Evolutionary conservation across 2,113 vertebrate species (phyloP).

Genomic region (Myotis davidii): DNA sequence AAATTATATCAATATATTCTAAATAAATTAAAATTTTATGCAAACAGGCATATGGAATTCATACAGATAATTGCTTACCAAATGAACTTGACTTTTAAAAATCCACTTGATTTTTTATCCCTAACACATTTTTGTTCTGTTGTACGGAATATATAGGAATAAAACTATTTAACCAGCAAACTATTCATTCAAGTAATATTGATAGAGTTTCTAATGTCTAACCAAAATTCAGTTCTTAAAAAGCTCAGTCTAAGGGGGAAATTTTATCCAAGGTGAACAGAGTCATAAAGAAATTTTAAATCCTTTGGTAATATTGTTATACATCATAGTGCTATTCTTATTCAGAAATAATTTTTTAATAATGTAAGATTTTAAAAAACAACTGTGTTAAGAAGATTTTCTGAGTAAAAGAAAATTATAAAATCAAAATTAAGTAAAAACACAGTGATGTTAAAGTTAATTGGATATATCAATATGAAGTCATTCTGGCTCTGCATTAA

Average conservation of each 20-base stretch:
- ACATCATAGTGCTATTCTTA: background rate
- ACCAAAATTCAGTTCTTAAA: background rate
- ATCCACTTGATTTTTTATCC: background rate
- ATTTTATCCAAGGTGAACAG: background rate
- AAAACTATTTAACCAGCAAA: background rate
- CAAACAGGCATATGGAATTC: slow-evolving; percentile 43
- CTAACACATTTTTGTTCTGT: slow-evolving; percentile 21
- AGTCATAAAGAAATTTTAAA: slow-evolving; percentile 38
- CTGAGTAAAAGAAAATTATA: slow-evolving; percentile 50
- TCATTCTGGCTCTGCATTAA: slow-evolving; percentile 22
- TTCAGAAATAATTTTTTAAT: slow-evolving; percentile 41
- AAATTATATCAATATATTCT: slow-evolving; percentile 40
- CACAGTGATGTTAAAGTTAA: background rate
- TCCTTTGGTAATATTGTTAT: background rate
- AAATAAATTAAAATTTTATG: slow-evolving; percentile 44
- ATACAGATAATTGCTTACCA: slow-evolving; percentile 42
- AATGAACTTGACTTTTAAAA: slow-evolving; percentile 36
- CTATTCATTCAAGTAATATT: slow-evolving; percentile 43
- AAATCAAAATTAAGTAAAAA: slow-evolving; percentile 36
- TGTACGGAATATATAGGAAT: background rate
- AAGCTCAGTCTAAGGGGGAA: background rate
- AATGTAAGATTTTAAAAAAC: background rate
- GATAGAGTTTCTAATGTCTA: slow-evolving; percentile 19
- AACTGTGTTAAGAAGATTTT: slow-evolving; percentile 47
- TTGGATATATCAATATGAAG: slow-evolving; percentile 23